Base-by-base conservation (phyloP, 2,113 vertebrate genomes). In the Lutjanus erythropterus region DNA sequence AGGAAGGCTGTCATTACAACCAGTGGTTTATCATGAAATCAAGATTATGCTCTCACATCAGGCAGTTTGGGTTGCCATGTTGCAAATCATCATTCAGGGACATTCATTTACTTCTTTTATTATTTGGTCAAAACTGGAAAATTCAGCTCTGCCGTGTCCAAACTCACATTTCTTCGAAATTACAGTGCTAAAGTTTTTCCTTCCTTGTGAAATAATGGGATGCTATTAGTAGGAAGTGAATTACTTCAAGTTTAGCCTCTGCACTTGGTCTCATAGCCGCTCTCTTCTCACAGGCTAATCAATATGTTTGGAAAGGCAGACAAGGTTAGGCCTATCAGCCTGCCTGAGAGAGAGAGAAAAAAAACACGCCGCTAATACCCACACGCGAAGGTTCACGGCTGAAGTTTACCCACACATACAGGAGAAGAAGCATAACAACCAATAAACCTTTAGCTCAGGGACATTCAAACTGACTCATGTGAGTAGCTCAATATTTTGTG, bases 241-340 rank as follows among this genome's bases (percentile, higher is more conserved):
- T 87, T 78, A 70, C 53, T 84, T 75, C 50, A 73, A 81, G 81
- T 90, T 86, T 78, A 84, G 77, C 79, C 84, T 85, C 72, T 84
- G 77, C 80, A 66, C 84, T 73, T 6, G 5, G 53, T 83, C 81
- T 85, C 62, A 56, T 39, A 67, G 37, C 71, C 44, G 71, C 46
- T 79, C 67, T 82, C 84, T 87, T 91, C 84, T 91, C 91, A 86
- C 88, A 87, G 64, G 61, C 58, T 81, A 84, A 93, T 94, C 92
- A 84, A 94, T 93, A 93, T 88, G 86, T 93, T 93, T 93, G 80
- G 80, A 91, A 84, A 91, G 74, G 79, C 78, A 71, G 80, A 87
- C 86, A 88, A 92, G 91, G 91, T 93, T 91, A 88, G 84, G 75
- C 76, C 84, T 68, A 76, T 93, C 86, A 91, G 83, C 61, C 52